A percentile compares a stretch with the other conserved stretches of the same genome.
These are phyloP conservation scores for Nowickia ferox DNA, from an alignment of 2,888 invertebrate genomes.

Conservation along the genomic window DNA sequence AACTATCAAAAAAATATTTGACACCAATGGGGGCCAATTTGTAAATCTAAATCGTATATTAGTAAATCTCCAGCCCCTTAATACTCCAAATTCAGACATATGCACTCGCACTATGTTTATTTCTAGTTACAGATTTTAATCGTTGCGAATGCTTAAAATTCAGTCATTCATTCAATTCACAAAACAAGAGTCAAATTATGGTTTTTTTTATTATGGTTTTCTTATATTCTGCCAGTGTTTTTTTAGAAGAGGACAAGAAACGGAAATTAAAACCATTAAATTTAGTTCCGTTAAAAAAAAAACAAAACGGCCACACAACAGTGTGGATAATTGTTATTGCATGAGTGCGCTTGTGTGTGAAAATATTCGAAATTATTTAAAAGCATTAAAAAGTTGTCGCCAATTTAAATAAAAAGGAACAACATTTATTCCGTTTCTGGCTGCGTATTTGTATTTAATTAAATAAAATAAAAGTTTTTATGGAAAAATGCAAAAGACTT, in stretches of 20 bases:
- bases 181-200: conserved; percentile 6
- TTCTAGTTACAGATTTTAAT: too few species aligned
- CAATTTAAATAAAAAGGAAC: conserved; percentile 4
- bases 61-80: too few species aligned
- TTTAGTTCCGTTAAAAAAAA: conserved; percentile 29
- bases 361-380: conserved; percentile 31
- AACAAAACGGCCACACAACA: not conserved
- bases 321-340: not conserved
- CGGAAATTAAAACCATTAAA: conserved; percentile 49
- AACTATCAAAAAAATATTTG: too few species aligned
- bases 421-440: not conserved
- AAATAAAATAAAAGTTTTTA: conserved; percentile 24
- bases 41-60: too few species aligned
- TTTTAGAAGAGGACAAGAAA: not conserved
- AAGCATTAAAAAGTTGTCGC: conserved; percentile 35
- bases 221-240: not conserved
- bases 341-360: not conserved
- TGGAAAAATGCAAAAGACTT: not conserved
- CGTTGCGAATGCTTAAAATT: not conserved
- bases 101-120: too few species aligned
- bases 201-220: not conserved
- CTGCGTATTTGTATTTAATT: conserved; percentile 3
- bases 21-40: too few species aligned
- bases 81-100: too few species aligned
- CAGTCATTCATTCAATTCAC: not conserved